These are phyloP conservation scores for Drosophila simulans DNA, from an alignment of 1,140 invertebrate genomes.

Conservation along the genomic window DNA sequence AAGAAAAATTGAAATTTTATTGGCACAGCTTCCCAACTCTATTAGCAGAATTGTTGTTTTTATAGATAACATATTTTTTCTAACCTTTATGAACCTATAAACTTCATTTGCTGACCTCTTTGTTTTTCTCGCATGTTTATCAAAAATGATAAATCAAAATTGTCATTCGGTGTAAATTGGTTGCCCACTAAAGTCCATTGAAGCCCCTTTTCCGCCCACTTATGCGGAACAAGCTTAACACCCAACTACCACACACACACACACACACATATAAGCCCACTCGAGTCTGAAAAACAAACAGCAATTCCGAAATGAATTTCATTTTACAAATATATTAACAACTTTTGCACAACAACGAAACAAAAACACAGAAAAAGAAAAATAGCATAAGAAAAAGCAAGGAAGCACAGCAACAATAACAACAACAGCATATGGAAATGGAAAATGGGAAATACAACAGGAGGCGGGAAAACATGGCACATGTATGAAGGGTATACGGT, in stretches of 20 bases:
- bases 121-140: conserved; percentile 34
- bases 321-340: conserved; percentile 84
- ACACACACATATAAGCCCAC: conserved; percentile 1
- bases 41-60: conserved; percentile 1
- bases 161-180: conserved; percentile 54
- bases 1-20: too few relatives aligned
- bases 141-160: conserved; percentile 62
- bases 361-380: conserved; percentile 29
- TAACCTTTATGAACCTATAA: conserved; percentile 12
- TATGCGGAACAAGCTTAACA: conserved; percentile 29
- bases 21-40: neutral
- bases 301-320: conserved; percentile 83
- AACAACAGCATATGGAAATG: conserved; percentile 75
- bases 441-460: conserved; percentile 72
- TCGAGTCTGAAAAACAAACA: conserved; percentile 60
- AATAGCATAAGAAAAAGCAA: conserved; percentile 12
- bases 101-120: conserved; percentile 5
- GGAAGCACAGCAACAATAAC: conserved; percentile 39
- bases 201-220: neutral
- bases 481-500: conserved; percentile 6
- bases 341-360: conserved; percentile 69
- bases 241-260: conserved; percentile 8
- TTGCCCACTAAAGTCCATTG: conserved; percentile 31
- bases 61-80: neutral
- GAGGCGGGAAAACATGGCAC: conserved; percentile 11